A percentile compares a stretch with the other conserved stretches of the same genome.
phyloP scores from a whole-genome alignment of 2,888 invertebrate genomes.

The Sympetrum striolatum region DNA sequence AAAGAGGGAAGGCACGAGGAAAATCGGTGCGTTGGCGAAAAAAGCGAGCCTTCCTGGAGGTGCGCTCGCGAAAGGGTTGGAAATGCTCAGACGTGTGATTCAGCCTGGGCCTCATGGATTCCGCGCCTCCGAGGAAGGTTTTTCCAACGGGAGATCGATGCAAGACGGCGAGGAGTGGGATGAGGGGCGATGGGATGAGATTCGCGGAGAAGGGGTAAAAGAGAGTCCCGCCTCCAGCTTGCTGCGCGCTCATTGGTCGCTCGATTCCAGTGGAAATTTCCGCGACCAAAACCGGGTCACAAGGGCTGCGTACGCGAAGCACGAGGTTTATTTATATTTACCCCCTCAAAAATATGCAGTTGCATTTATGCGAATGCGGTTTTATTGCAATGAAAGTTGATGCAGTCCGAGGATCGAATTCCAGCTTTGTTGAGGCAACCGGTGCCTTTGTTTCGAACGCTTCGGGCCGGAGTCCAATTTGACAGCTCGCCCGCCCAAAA shows the following conservation, averaged over 20 bases:
- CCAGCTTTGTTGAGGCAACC: background rate
- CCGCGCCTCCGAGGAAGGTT: background rate
- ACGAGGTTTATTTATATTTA: constrained; percentile 30
- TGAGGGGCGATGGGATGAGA: background rate
- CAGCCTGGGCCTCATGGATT: background rate
- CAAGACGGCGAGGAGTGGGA: background rate
- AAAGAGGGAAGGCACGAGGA: background rate
- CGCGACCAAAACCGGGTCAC: constrained; percentile 34
- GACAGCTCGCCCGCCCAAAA: background rate
- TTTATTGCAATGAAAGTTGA: background rate
- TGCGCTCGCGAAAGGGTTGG: too few relatives aligned
- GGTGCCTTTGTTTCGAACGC: background rate
- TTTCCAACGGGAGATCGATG: background rate
- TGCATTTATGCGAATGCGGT: background rate
- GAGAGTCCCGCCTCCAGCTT: constrained; percentile 10
- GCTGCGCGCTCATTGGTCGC: constrained; percentile 14
- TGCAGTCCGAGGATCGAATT: background rate
- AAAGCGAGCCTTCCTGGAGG: too few relatives aligned
- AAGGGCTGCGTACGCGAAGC: constrained; percentile 20
- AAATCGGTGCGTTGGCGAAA: background rate
- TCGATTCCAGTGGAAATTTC: constrained; percentile 39
- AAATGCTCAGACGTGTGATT: constrained; percentile 13
- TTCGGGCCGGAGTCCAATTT: background rate
- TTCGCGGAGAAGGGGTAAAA: background rate
- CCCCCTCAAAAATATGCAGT: background rate